These are phyloP conservation scores for Ooceraea biroi DNA, from an alignment of 1,140 invertebrate genomes.

Conservation along the genomic window DNA sequence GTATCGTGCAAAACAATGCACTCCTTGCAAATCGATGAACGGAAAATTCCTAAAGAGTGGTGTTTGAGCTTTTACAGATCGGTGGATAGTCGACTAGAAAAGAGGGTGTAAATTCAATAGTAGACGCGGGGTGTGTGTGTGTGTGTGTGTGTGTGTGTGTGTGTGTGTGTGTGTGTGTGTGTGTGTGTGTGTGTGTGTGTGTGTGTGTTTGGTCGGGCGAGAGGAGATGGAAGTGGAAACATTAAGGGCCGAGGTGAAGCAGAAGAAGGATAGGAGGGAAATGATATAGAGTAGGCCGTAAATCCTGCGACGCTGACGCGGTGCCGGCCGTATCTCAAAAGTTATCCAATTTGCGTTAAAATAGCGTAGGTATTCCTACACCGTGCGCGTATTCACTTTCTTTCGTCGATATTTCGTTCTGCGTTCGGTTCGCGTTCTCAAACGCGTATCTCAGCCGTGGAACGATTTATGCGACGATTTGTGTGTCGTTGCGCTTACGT, in stretches of 20 bases:
- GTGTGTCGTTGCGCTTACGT: background rate
- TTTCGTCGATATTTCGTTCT: conserved; percentile 15
- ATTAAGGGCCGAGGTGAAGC: conserved; percentile 41
- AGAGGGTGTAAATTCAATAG: conserved; percentile 7
- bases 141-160: too few species aligned
- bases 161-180: too few species aligned
- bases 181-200: too few species aligned
- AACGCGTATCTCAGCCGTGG: background rate
- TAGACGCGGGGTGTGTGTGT: too few species aligned
- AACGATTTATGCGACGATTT: conserved; percentile 3
- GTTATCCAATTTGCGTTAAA: conserved; percentile 86
- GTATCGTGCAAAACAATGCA: background rate
- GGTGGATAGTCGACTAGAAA: background rate
- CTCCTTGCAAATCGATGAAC: background rate
- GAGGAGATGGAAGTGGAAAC: conserved; percentile 28
- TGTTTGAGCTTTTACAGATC: background rate
- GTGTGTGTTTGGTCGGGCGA: background rate
- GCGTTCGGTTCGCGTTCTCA: conserved; percentile 6
- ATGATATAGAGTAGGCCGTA: conserved; percentile 82
- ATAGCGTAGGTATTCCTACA: conserved; percentile 78
- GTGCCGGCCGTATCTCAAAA: conserved; percentile 84
- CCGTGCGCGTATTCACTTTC: conserved; percentile 46
- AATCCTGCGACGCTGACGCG: conserved; percentile 83
- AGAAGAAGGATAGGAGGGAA: conserved; percentile 51
- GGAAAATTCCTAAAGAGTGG: too few species aligned